Evolutionary conservation across 2,113 vertebrate species (phyloP), one percentile per base, ranked within the genome.

Genomic region (Nematolebias whitei): DNA sequence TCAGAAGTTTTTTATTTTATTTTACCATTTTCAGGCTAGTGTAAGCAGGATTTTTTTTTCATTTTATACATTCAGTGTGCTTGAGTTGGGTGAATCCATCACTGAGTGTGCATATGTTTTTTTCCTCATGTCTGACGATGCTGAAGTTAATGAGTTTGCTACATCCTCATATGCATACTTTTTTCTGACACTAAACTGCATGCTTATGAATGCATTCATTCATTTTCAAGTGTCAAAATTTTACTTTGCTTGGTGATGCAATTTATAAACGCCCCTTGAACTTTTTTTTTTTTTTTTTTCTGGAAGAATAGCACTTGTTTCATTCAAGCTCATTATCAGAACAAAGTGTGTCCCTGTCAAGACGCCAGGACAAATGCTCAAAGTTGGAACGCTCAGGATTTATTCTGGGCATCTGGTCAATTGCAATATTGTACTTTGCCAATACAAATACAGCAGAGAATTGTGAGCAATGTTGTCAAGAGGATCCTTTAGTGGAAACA

Each of bases 391-490:
- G 66, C 44, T 65, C 49, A 16, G 12, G 8, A 23, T 69, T 71
- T 81, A 79, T 83, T 79, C 52, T 11, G 72, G 75, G 74, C 82
- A 79, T 78, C 77, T 87, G 80, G 62, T 85, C 82, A 76, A 52
- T 80, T 48, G 65, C 45, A 58, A 74, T 58, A 47, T 72, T 76
- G 60, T 32, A 45, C 16, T 19, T 23, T 63, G 70, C 76, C 63
- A 84, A 44, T 60, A 59, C 49, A 63, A 72, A 73, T 29, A 8
- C 80, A 40, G 64, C 29, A 32, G 40, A 40, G 13, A n/a, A 63
- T 51, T 73, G 45, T 53, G 53, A 65, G 50, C 48, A 40, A 1
- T 54, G 23, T 2, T 41, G 43, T 64, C 54, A 35, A 49, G 11
- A 40, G 29, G 14, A 65, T 43, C 53, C 38, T 70, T 22, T 41